Evolutionary conservation across 2,113 vertebrate species (phyloP), one percentile per base, ranked within the genome.

Genomic region (Pachycephala philippinensis): DNA sequence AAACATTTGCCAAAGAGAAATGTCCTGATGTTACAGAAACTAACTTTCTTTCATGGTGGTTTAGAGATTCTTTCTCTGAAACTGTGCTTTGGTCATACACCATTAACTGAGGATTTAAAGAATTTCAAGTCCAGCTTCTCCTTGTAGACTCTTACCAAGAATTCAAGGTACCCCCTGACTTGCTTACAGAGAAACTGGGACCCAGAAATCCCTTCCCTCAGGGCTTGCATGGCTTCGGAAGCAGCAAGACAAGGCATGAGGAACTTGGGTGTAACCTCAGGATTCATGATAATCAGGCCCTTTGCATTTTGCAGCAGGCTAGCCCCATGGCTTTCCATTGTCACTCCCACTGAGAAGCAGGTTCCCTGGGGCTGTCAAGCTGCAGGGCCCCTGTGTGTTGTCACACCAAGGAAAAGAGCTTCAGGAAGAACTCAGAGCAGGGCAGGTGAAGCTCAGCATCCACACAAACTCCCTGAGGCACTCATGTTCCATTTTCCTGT

Each of bases 291-390:
- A 6, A 39, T 26, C 49, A 11, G 37, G 56, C 39, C 39, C 64
- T 27, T 49, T 27, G 59, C 35, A 10, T 22, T 49, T 22, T 61
- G 39, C 59, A 50, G 35, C 6, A 1, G 21, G 19, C 28, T 49
- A 33, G 5, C 2, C 1, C 20, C 23, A 8, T 1, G 27, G 49
- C 15, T 42, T 84, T 44, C 35, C 2, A 1, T 0, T 45, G 35
- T 10, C 33, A 8, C 23, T 30, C 13, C 33, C 10, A 16, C 0
- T 4, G 33, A 68, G 71, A 3, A 9, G 27, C 4, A 6, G 57
- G 16, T 2, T 37, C 16, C 53, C 53, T 27, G 5, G 1, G 59
- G 31, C 42, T 77, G 45, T 45, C 64, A 9, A 9, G 26, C 24
- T 28, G 22, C 8, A 39, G 11, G 47, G 30, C 13, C 4, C 2